Evolutionary conservation across 1,140 invertebrate genomes (phyloP).

Genomic region (Sinella curviseta): DNA sequence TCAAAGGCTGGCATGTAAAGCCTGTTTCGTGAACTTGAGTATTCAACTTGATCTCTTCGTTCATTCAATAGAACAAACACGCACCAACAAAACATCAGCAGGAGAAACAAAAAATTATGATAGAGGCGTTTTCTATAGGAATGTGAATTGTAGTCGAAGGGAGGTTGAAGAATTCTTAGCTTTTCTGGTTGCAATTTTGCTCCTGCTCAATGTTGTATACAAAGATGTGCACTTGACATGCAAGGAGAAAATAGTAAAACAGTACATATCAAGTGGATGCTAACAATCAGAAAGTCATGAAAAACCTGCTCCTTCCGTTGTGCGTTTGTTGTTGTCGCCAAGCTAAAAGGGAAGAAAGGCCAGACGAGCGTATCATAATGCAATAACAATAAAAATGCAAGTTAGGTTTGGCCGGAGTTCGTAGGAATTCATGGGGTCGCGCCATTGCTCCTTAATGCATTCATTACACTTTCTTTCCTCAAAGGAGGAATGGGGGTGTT

Average conservation of each 20-base stretch:
- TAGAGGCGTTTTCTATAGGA: not conserved
- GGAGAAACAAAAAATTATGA: too few species aligned
- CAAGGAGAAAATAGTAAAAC: too few species aligned
- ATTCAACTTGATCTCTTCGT: too few species aligned
- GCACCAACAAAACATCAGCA: too few species aligned
- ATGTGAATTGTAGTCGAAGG: not conserved
- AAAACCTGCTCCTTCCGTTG: not conserved
- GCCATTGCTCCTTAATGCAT: not conserved
- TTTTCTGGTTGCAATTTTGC: not conserved
- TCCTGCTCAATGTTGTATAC: not conserved
- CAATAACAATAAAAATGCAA: not conserved
- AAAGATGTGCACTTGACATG: not conserved
- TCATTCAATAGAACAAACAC: too few species aligned
- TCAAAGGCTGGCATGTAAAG: too few species aligned
- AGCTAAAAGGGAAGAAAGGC: not conserved
- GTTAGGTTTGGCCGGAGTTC: not conserved
- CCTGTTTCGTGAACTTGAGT: too few species aligned
- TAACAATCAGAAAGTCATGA: not conserved
- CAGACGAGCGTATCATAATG: not conserved
- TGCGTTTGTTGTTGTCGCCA: not conserved
- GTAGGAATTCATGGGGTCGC: not conserved
- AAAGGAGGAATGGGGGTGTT: too few species aligned
- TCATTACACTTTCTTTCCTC: too few species aligned
- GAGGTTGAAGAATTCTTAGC: not conserved
- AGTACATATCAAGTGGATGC: not conserved